These are phyloP conservation scores for Acleris emargana DNA, from an alignment of 2,888 invertebrate species.

Conservation along the genomic window DNA sequence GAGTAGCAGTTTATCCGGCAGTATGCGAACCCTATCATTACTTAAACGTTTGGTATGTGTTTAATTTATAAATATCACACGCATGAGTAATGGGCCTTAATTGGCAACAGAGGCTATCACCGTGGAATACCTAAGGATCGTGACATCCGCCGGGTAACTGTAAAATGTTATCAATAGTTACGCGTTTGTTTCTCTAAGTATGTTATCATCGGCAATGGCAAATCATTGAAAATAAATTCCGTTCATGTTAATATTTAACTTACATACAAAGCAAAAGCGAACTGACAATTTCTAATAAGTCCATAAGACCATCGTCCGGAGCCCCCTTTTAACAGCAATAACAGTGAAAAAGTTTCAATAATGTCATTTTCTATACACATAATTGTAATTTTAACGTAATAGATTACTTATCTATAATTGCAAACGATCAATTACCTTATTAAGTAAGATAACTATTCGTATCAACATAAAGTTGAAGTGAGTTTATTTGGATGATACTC, in stretches of 20 bases:
- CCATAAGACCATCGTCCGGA: neutral
- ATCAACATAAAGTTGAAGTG: constrained; percentile 6
- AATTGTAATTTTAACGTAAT: neutral
- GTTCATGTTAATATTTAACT: too few relatives aligned
- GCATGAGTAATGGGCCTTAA: constrained; percentile 75
- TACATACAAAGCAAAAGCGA: too few relatives aligned
- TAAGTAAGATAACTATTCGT: neutral
- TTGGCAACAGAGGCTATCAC: constrained; percentile 76
- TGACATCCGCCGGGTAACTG: constrained; percentile 78
- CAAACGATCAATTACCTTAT: neutral
- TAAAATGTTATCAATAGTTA: constrained; percentile 53
- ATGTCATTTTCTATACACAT: neutral
- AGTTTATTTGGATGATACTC: constrained; percentile 27
- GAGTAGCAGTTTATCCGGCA: constrained; percentile 14
- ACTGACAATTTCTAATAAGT: too few relatives aligned
- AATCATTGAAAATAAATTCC: too few relatives aligned
- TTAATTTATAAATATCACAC: constrained; percentile 73
- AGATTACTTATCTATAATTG: neutral
- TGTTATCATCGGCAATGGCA: constrained; percentile 9
- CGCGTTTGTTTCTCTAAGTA: constrained; percentile 39
- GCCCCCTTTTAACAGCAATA: neutral
- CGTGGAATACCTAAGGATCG: constrained; percentile 68
- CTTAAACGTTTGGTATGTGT: constrained; percentile 28
- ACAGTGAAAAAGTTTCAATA: neutral
- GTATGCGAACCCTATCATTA: constrained; percentile 30